A percentile compares a stretch with the other conserved stretches of the same genome.
These are phyloP conservation scores for Litoditis marina DNA, from an alignment of 2,888 invertebrate genomes.

Conservation along the genomic window DNA sequence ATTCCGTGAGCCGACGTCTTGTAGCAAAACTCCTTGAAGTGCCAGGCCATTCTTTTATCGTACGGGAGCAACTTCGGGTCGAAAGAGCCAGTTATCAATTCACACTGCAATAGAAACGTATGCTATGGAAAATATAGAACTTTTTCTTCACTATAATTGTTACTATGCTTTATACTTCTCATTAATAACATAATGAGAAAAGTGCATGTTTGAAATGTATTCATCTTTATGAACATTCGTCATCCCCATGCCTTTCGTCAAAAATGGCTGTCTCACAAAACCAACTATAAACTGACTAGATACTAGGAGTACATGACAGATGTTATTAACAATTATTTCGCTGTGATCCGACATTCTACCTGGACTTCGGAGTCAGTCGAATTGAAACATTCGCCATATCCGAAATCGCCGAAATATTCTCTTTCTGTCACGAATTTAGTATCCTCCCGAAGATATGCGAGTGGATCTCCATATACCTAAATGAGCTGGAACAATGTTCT, in stretches of 20 bases:
- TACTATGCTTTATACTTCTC: too few relatives aligned
- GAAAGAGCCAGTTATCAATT: constrained; percentile 53
- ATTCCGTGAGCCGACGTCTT: constrained; percentile 59
- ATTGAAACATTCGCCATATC: constrained; percentile 53
- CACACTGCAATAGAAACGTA: constrained; percentile 50
- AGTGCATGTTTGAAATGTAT: too few relatives aligned
- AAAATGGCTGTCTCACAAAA: too few relatives aligned
- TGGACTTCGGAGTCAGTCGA: constrained; percentile 47
- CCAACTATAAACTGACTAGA: too few relatives aligned
- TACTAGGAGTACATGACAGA: not conserved
- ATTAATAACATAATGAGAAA: too few relatives aligned
- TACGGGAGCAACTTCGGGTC: constrained; percentile 54
- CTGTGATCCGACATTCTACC: too few relatives aligned
- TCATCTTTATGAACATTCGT: too few relatives aligned
- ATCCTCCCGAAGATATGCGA: constrained; percentile 47
- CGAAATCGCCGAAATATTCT: constrained; percentile 54
- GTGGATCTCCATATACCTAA: constrained; percentile 53
- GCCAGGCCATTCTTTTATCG: constrained; percentile 51
- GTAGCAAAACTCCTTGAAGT: constrained; percentile 57
- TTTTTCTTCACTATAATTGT: not conserved
- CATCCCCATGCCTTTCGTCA: too few relatives aligned
- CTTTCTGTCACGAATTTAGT: constrained; percentile 55
- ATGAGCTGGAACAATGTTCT: not conserved
- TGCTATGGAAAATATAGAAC: not conserved
- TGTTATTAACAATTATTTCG: not conserved